Evolutionary conservation across 35 echinoderm and acorn worm genomes (phyloP).

Genomic region (Ophioderma brevispina): DNA sequence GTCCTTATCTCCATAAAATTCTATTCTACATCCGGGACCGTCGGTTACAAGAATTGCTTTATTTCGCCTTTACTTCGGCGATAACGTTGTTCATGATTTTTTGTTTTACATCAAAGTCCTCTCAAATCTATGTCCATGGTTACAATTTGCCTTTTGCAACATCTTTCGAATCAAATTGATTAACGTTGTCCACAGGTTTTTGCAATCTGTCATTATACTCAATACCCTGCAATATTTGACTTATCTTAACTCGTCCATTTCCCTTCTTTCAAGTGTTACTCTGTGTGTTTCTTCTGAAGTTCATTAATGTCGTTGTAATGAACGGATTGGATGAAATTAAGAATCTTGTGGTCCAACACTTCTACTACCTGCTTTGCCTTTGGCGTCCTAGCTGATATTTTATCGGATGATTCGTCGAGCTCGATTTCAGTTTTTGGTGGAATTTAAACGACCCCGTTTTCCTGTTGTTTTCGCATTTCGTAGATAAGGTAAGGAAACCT

Average conservation of each 20-base stretch:
- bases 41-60: neutral
- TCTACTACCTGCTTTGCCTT: neutral
- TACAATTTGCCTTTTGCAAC: neutral
- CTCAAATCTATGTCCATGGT: neutral
- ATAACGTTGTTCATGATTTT: neutral
- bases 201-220: neutral
- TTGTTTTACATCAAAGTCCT: neutral
- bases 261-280: constrained; percentile 11
- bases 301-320: neutral
- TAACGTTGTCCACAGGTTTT: neutral
- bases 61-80: neutral
- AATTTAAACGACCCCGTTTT: neutral
- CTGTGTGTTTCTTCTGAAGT: neutral
- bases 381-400: neutral
- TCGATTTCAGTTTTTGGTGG: neutral
- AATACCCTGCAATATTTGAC: neutral
- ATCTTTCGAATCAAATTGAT: neutral
- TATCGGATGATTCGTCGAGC: neutral
- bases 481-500: neutral
- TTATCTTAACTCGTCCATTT: neutral
- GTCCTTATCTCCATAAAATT: neutral
- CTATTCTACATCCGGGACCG: neutral
- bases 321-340: neutral
- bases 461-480: neutral
- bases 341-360: constrained; percentile 3